Evolutionary conservation across 2,888 invertebrate genomes (phyloP), one percentile per base, ranked within the genome.

Genomic region (Prosopocoilus inquinatus): DNA sequence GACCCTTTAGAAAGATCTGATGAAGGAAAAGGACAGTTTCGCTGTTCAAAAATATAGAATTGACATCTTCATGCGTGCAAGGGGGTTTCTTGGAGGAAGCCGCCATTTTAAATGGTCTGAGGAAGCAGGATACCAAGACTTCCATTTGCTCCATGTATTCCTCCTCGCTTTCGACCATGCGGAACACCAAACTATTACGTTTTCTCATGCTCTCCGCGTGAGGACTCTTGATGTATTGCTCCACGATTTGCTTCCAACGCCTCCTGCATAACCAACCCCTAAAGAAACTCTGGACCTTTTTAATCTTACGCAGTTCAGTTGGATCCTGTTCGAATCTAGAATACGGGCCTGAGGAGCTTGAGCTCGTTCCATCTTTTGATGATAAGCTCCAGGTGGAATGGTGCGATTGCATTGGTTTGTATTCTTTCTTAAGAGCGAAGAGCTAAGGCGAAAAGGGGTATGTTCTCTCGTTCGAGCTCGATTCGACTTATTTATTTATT

Each of bases 161-260:
- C 72, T 94, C 94, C 76, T 95, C 95, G 3, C 91, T 88, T 75
- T 95, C 94, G 1, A 95, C 94, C 93, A 94, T 93, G 69, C 90
- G 87, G 75, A 92, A 92, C 12, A 92, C 91, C 58, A 92, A 79
- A 71, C 91, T 91, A 81, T 95, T 95, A 55, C 95, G 79, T 73
- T 94, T 94, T 52, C 94, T 81, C 94, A 95, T 94, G 72, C 91
- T 94, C 75, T 94, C 94, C 0, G 94, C 94, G 72, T 95, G 94
- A 0, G 94, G 94, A 58, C 93, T 94, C 73, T 92, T 91, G 71
- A 95, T 95, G 76, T 95, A 95, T 73, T 94, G 91, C 67, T 94
- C 94, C 12, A 95, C 94, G 53, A 95, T 95, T 75, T 94, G 94
- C 75, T 95, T 95, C 95, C 95, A 95, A 39, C 94, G 81, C 7